A percentile compares a stretch with the other conserved stretches of the same genome.
Conservation (phyloP, 2,113 vertebrate species). For the Plecturocebus donacophilus region DNA sequence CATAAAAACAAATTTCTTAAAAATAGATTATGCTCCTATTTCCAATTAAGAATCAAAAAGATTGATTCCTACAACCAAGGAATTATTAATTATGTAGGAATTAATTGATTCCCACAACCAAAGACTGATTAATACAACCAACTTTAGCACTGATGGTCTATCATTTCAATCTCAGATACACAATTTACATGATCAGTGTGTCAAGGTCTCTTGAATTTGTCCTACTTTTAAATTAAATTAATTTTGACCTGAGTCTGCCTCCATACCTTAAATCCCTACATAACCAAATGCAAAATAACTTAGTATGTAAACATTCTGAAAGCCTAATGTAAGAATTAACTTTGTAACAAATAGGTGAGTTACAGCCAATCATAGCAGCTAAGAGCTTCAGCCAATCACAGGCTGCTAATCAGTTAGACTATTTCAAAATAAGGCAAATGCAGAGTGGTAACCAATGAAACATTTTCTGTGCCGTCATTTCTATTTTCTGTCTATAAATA, state of each 20-base stretch:
- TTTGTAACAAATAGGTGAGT: background rate
- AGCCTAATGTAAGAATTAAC: background rate
- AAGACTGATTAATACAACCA: background rate
- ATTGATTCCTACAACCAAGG: background rate
- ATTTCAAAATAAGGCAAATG: background rate
- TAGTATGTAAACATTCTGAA: background rate
- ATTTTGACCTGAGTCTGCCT: background rate
- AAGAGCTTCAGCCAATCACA: background rate
- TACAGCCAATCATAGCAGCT: background rate
- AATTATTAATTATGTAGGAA: too few relatives aligned
- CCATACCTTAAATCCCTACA: background rate
- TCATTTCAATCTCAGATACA: conserved; percentile 15
- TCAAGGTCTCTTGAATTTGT: background rate
- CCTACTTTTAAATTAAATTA: background rate
- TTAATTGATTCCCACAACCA: too few relatives aligned
- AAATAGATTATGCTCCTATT: background rate
- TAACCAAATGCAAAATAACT: background rate
- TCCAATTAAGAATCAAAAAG: background rate
- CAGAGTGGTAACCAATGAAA: background rate
- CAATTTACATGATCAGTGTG: background rate
- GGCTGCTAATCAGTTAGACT: background rate
- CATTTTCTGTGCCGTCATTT: background rate
- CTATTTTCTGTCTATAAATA: background rate
- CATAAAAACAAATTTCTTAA: conserved; percentile 19
- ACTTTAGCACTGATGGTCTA: background rate